Evolutionary conservation across 1,140 invertebrate species (phyloP).

Genomic region (Apis mellifera): Amel_HAv3.1 CM009939.2:2377501-2378000

Average conservation of each 20-base stretch:
- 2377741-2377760: constrained; percentile 8
- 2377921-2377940: background rate
- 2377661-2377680: constrained; percentile 25
- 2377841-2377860: background rate
- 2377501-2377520: background rate
- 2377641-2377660: constrained; percentile 24
- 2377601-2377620: background rate
- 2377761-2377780: background rate
- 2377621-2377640: constrained; percentile 43
- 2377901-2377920: background rate
- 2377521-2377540: background rate
- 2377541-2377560: background rate
- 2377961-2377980: too few species aligned
- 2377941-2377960: background rate
- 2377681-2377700: background rate
- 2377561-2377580: background rate
- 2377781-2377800: background rate
- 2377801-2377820: background rate
- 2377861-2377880: background rate
- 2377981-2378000: too few species aligned
- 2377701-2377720: constrained; percentile 23
- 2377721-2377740: constrained; percentile 41
- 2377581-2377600: background rate
- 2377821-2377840: background rate
- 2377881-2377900: background rate